Percentiles rank a stretch among this genome's conserved stretches.
phyloP scores from a whole-genome alignment of 2,797 vertebrate species.

The Mormyrops boulengeri region DNA sequence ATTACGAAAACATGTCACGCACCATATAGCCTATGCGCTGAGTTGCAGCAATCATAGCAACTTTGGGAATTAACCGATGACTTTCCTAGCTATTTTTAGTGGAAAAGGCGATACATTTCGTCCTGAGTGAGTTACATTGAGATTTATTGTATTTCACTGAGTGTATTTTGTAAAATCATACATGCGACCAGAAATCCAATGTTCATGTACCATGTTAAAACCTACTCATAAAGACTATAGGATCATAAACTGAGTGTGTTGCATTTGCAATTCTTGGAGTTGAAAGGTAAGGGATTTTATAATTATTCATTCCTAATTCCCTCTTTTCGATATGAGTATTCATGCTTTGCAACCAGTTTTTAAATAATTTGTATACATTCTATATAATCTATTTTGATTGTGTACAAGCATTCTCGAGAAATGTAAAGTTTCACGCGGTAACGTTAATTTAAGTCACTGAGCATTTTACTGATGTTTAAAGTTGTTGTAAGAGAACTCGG shows the following conservation, averaged over 20 bases:
- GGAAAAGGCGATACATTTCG: not conserved
- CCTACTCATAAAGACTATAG: not conserved
- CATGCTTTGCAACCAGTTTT: not conserved
- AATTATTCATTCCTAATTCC: not conserved
- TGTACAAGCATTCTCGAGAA: not conserved
- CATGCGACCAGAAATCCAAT: not conserved
- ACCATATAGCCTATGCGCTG: not conserved
- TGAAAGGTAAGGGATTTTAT: not conserved
- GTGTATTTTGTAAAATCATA: not conserved
- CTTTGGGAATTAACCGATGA: not conserved
- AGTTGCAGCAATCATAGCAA: not conserved
- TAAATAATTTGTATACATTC: not conserved
- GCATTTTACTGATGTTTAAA: not conserved
- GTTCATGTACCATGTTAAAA: not conserved
- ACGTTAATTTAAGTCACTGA: not conserved
- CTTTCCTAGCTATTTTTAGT: not conserved
- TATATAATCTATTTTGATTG: not conserved
- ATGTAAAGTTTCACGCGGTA: not conserved
- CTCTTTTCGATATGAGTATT: not conserved
- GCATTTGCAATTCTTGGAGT: not conserved
- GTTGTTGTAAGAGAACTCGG: not conserved
- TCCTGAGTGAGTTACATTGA: not conserved
- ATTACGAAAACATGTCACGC: not conserved
- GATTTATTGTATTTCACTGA: not conserved
- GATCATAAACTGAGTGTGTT: not conserved